Base-by-base conservation (phyloP, 2,888 invertebrate genomes). In the Caenorhabditis imperialis region DNA sequence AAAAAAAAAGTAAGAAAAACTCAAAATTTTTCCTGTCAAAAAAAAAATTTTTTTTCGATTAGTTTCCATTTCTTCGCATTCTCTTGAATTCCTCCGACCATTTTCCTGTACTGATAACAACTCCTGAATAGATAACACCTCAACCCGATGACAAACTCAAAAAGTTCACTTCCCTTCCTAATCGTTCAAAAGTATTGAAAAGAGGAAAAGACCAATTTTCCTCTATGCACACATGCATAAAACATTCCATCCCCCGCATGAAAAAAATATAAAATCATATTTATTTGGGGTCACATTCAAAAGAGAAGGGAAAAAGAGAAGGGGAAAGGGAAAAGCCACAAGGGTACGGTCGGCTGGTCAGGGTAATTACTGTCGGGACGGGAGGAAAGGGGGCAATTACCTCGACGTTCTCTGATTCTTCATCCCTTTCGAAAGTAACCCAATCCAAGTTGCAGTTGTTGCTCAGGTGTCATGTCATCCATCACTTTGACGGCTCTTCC, bases 201-300 rank as follows among this genome's bases (percentile, higher is more conserved):
- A 50, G 30, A 44, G 54, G 63, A 65, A 67, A 51, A 55, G 55
- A 30, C 55, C 51, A 57, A 44, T 57, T 67, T 65, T 45, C 47
- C 30, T 20, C 44, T 63, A 47, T 63, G 63, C 54, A 63, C 63
- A 63, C 54, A 63, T 53, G 54, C 63, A 63, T 63, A 63, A 63
- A 63, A 63, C 63, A 63, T 63, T 63, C 37, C 51, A 20, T 42
- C 30, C 53, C 37, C 37, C 50, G 61, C 61, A 42, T 44, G 51
- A 57, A 50, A n/a, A n/a, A n/a, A n/a, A n/a, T n/a, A n/a, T n/a
- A n/a, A n/a, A n/a, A n/a, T n/a, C n/a, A n/a, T n/a, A 60, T 30
- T 42, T 50, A 60, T 60, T 50, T 33, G 50, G 50, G 37, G 48
- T 25, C 23, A 25, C 18, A 3, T 7, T 18, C 18, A 18, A 12